Evolutionary conservation across 92 coral and sea anemone genomes (phyloP), one percentile per base, ranked within the genome.

Genomic region (Paramuricea clavata): DNA sequence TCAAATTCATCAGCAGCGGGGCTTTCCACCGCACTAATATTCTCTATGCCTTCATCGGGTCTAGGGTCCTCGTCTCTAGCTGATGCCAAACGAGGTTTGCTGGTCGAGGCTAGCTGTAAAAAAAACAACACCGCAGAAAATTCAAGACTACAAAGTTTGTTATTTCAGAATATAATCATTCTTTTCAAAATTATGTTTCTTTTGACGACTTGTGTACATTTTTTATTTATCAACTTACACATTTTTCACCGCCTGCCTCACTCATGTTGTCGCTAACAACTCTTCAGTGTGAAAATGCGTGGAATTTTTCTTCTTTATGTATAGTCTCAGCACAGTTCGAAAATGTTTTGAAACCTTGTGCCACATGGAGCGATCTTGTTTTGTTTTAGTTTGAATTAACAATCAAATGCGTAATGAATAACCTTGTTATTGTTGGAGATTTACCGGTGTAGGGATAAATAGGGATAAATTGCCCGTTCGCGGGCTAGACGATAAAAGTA

Each of bases 1-100:
- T 68, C 91, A 78, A 94, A 94, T 15, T 94, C 95, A 39, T 92
- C 98, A 7, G 82, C 79, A 23, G 89, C 91, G 54, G 90, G 83
- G 27, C 81, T 72, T 61, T 61, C 90, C 28, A 94, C 84, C 21
- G 89, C 88, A 10, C 85, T 94, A 25, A 92, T 75, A 74, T 88
- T 93, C 15, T 90, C 92, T 41, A 86, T 93, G 75, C 83, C 41
- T 74, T 94, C 95, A 23, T 88, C 87, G 27, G 85, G 76, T 17
- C 71, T 91, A 27, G 79, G 81, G 5, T 93, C 95, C 27, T 92
- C 95, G 67, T 92, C 95, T 56, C 86, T 91, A 0, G 94, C 74
- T 67, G 95, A 90, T 16, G 49, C 42, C 50, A 92, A 59, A 11
- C 98, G 91, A 54, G 93, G 93, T 76, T 94, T 94, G 69, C 43